Conservation (phyloP, 2,113 vertebrate species). For the Callospermophilus lateralis region DNA sequence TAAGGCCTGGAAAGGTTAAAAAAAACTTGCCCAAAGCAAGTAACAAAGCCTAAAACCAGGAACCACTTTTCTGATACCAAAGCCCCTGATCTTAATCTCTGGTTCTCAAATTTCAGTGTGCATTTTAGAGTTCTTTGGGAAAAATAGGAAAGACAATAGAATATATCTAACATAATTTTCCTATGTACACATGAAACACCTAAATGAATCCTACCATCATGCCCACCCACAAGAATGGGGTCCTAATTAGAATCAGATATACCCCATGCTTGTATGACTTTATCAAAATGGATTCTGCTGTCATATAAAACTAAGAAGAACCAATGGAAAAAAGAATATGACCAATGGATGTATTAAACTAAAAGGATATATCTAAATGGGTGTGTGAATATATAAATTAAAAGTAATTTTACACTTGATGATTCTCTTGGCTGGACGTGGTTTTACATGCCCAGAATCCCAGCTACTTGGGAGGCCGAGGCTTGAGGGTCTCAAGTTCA, state of each 20-base stretch:
- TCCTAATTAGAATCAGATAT: no score
- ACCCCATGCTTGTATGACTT: no score
- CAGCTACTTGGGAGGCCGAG: background rate
- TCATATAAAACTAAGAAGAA: no score
- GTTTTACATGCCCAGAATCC: background rate
- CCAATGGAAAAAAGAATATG: background rate
- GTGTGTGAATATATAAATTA: background rate
- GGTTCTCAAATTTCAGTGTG: background rate
- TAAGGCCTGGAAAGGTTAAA: background rate
- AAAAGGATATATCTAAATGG: background rate
- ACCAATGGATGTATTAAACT: background rate
- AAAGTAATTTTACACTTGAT: background rate
- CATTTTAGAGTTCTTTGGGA: conserved; percentile 30
- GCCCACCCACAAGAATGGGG: no score
- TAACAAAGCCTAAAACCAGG: background rate
- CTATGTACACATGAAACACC: no score
- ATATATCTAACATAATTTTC: no score
- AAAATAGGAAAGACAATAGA: background rate
- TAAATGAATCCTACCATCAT: no score
- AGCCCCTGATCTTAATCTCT: background rate
- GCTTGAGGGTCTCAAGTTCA: background rate
- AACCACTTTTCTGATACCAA: background rate
- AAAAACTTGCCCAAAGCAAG: background rate
- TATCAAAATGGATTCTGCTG: no score
- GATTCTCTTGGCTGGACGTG: background rate